These are phyloP conservation scores for Ametastegia equiseti DNA, from an alignment of 2,888 invertebrate genomes.

Conservation along the genomic window DNA sequence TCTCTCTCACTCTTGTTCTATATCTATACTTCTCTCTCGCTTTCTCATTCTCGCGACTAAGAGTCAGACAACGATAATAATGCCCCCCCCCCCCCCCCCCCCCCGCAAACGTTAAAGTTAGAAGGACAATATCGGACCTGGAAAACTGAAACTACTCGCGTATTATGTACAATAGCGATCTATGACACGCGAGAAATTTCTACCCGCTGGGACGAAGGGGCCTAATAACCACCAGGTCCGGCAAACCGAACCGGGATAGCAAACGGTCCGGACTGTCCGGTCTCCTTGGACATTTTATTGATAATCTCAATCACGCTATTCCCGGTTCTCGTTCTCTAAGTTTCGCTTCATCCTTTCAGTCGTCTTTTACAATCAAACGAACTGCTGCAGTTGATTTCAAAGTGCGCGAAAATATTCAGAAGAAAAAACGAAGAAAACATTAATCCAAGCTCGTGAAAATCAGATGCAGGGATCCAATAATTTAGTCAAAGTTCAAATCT, in stretches of 20 bases:
- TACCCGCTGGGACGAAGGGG: constrained; percentile 32
- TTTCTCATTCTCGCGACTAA: constrained; percentile 54
- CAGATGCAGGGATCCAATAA: not conserved
- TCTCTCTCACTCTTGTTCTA: constrained; percentile 16
- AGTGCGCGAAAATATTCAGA: not conserved
- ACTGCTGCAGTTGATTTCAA: not conserved
- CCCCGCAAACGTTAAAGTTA: constrained; percentile 15
- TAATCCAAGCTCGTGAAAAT: not conserved
- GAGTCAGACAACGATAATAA: constrained; percentile 29
- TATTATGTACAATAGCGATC: constrained; percentile 21
- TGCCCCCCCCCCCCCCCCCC: no score
- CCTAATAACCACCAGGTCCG: constrained; percentile 5
- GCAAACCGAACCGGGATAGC: constrained; percentile 21
- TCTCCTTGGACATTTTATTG: constrained; percentile 42
- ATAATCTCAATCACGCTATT: constrained; percentile 42
- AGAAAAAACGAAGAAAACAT: not conserved
- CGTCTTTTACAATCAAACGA: no score
- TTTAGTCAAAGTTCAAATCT: not conserved
- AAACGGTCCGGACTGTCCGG: constrained; percentile 14
- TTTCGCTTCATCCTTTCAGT: not conserved
- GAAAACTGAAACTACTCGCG: not conserved
- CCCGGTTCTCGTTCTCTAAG: not conserved
- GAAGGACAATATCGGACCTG: constrained; percentile 2
- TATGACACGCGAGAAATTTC: constrained; percentile 35
- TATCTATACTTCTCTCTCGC: constrained; percentile 7